Evolutionary conservation across 2,797 vertebrate species (phyloP), one percentile per base, ranked within the genome.

Genomic region (Discoglossus pictus): DNA sequence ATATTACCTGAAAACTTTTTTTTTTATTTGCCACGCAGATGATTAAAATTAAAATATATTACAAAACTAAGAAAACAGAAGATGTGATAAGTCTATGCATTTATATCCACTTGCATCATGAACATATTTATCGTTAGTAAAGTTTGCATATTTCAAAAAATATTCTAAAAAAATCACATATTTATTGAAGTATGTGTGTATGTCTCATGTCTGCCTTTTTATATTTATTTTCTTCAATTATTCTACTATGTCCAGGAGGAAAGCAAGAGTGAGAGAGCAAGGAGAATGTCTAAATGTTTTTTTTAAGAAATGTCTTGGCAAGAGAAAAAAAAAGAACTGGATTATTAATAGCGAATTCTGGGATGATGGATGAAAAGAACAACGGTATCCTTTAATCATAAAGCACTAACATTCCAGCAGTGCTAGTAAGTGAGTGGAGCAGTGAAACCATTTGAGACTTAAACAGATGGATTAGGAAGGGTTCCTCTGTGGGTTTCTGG

Each of bases 391-490:
- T 86, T 87, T 86, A 84, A 83, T 78, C 81, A 82, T 78, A 83
- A 80, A 75, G 65, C 71, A 79, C 70, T 83, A 81, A 77, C 66
- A 79, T 85, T 86, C 80, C 58, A 80, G 73, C 74, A 81, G 76
- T 78, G 74, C 75, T 79, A 55, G 72, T 79, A 77, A 76, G 74
- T 79, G 56, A 78, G 75, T 71, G 39, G 76, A 83, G 73, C 76
- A 81, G 68, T 59, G 73, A 87, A 87, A 83, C 78, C 76, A 81
- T 74, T 78, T 77, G 75, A 86, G 75, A 84, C 61, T 78, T 80
- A 84, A 83, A 84, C 73, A 85, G 78, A 81, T 80, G 76, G 78
- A 86, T 86, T 83, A 84, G 66, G 74, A 81, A 84, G 80, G 58
- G 63, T 80, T 78, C 74, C 81, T 72, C 79, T 81, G 79, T 79